Evolutionary conservation across 2,113 vertebrate species (phyloP).

Genomic region (Cephalopholis sonnerati): DNA sequence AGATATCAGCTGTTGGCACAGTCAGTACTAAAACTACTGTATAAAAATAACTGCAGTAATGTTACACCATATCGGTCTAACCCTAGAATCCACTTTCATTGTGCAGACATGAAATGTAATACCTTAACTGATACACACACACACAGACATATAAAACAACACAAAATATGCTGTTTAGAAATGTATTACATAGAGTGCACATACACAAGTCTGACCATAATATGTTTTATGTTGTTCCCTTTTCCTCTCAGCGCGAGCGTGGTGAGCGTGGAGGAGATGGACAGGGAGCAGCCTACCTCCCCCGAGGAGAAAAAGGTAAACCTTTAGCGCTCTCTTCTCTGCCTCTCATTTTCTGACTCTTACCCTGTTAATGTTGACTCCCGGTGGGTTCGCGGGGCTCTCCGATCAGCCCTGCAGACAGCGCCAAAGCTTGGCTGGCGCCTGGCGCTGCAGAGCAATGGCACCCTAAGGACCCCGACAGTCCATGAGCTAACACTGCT

Average conservation of each 20-base stretch:
- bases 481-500: neutral
- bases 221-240: neutral
- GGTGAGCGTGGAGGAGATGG: constrained; percentile 88
- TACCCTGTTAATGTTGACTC: neutral
- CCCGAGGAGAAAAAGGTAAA: constrained; percentile 89
- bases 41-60: neutral
- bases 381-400: neutral
- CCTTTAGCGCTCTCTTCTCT: neutral
- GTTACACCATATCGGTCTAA: constrained; percentile 12
- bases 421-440: constrained; percentile 10
- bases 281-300: constrained; percentile 75
- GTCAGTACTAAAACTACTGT: neutral
- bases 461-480: neutral
- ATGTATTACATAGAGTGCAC: no score
- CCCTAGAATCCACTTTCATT: neutral
- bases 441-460: neutral
- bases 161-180: no score
- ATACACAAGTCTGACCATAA: neutral
- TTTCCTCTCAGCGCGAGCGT: constrained; percentile 82
- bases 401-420: neutral
- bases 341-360: neutral
- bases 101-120: neutral
- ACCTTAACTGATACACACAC: neutral
- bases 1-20: neutral
- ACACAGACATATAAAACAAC: neutral